phyloP scores from a whole-genome alignment of 2,113 vertebrate genomes.

The Myrmophylax atrothorax region DNA sequence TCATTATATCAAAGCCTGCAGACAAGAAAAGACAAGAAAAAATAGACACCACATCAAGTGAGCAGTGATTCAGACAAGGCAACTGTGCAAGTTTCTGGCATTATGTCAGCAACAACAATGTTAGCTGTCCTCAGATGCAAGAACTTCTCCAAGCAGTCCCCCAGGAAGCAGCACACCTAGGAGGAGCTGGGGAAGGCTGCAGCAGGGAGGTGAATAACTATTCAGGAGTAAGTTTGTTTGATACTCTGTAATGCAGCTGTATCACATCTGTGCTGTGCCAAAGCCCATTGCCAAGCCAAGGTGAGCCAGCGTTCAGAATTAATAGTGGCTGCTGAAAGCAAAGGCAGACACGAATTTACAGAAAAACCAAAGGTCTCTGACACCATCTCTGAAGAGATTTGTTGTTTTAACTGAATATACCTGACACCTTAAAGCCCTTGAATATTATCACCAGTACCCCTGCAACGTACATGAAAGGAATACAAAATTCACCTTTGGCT shows the following conservation, averaged over 20 bases:
- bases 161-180: accelerated
- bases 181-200: neutral
- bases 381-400: neutral
- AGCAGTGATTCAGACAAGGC: neutral
- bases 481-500: neutral
- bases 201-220: neutral
- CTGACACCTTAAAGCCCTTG: neutral
- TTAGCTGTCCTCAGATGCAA: neutral
- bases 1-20: neutral
- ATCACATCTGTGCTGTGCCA: neutral
- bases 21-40: neutral
- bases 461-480: neutral
- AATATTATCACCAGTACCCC: neutral
- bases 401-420: neutral
- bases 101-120: neutral
- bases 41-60: neutral
- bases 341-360: neutral
- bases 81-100: neutral
- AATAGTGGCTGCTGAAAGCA: neutral
- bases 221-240: neutral
- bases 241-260: neutral
- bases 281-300: neutral
- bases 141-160: neutral
- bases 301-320: neutral
- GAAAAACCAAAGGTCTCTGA: neutral